Conservation (phyloP, 2,797 vertebrate species). For the Taenioides sp. region DNA sequence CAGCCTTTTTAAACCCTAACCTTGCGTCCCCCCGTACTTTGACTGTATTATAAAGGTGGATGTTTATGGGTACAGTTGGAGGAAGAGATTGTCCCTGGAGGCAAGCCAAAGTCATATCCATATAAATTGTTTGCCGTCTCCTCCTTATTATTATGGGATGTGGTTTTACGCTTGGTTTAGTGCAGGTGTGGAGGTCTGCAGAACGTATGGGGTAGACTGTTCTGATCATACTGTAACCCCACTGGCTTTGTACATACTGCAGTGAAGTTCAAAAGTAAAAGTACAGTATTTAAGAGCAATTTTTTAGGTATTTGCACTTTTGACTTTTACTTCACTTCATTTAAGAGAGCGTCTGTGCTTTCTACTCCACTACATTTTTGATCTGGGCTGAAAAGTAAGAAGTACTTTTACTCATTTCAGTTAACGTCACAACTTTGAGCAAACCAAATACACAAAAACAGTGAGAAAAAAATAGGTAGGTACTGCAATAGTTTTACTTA, state of each 20-base stretch:
- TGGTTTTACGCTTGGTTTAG: background rate
- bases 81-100: conserved; percentile 2
- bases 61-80: background rate
- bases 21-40: background rate
- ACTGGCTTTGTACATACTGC: background rate
- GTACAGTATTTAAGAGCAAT: too few relatives aligned
- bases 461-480: too few relatives aligned
- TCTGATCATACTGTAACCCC: background rate
- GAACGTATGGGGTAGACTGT: background rate
- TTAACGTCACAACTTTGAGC: too few relatives aligned
- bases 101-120: conserved; percentile 2
- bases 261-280: too few relatives aligned
- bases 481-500: too few relatives aligned
- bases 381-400: too few relatives aligned
- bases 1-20: background rate
- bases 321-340: too few relatives aligned
- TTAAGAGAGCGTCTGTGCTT: too few relatives aligned
- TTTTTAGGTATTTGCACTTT: too few relatives aligned
- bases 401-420: too few relatives aligned
- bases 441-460: too few relatives aligned
- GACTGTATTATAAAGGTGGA: background rate
- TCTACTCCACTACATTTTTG: too few relatives aligned
- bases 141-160: background rate
- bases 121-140: conserved; percentile 1
- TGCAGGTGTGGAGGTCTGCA: background rate